Conservation (phyloP, 2,888 invertebrate species). For the Charanyca ferruginea region DNA sequence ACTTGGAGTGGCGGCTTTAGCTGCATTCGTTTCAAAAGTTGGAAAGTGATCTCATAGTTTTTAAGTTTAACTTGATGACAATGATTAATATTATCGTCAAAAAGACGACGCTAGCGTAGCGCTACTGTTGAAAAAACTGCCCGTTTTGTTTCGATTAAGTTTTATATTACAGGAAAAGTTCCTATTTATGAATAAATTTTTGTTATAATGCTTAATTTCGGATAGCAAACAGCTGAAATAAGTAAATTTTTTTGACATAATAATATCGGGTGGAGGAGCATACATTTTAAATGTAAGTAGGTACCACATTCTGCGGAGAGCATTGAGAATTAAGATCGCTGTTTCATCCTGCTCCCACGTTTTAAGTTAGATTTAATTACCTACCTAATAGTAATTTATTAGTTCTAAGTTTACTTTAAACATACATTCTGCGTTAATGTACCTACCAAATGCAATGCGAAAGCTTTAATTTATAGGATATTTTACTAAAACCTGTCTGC, state of each 20-base stretch:
- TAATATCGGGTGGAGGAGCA: too few species aligned
- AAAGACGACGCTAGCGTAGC: background rate
- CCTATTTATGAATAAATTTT: background rate
- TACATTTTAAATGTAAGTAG: too few species aligned
- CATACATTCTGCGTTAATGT: conserved; percentile 32
- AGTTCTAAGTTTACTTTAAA: conserved; percentile 13
- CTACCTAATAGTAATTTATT: background rate
- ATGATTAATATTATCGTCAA: too few species aligned
- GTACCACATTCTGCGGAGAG: too few species aligned
- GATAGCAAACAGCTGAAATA: too few species aligned
- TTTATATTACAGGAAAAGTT: background rate
- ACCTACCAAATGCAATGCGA: conserved; percentile 42
- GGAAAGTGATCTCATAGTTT: conserved; percentile 49
- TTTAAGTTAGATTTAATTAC: background rate
- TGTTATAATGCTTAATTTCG: too few species aligned
- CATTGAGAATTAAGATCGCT: background rate
- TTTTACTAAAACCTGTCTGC: background rate
- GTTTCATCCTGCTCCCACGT: too few species aligned
- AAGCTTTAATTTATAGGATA: conserved; percentile 46
- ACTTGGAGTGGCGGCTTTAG: too few species aligned
- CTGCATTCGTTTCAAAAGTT: too few species aligned
- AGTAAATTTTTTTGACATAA: too few species aligned
- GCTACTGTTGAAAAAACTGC: background rate
- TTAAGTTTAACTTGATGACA: conserved; percentile 21
- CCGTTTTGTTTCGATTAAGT: background rate